These are phyloP conservation scores for Ricordea florida DNA, from an alignment of 92 coral and sea anemone species.

Conservation along the genomic window DNA sequence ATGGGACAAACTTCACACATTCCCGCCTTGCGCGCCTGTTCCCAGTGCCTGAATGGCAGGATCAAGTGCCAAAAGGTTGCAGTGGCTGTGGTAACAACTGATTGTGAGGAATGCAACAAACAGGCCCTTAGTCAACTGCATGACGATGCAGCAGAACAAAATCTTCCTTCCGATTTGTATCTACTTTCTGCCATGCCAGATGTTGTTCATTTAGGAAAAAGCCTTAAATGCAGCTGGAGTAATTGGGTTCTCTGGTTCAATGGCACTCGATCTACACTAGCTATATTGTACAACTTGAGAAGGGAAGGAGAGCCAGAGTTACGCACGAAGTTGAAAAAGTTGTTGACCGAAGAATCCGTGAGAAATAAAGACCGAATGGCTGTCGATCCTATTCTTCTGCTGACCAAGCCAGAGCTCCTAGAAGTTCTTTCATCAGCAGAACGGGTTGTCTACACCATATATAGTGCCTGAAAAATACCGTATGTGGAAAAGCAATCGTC, in stretches of 20 bases:
- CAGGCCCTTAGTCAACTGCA: constrained; percentile 20
- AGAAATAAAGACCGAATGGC: no score
- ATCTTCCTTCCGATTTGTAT: constrained; percentile 10
- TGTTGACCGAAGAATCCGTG: no score
- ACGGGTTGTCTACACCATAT: no score
- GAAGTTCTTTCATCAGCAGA: no score
- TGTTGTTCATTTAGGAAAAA: constrained; percentile 59
- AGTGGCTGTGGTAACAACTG: constrained; percentile 26
- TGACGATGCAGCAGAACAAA: constrained; percentile 8
- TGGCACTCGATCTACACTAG: constrained; percentile 31
- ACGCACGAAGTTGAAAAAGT: no score
- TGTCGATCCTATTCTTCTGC: no score
- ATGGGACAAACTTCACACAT: constrained; percentile 19
- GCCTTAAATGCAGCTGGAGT: constrained; percentile 43
- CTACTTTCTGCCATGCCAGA: constrained; percentile 52
- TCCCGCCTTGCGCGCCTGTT: constrained; percentile 32
- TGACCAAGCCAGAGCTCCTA: no score
- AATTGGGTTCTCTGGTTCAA: constrained; percentile 39
- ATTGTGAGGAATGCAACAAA: constrained; percentile 41
- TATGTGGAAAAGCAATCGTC: no score
- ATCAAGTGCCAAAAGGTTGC: constrained; percentile 22
- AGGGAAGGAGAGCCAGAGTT: no score
- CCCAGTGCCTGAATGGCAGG: constrained; percentile 29
- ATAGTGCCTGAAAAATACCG: no score
- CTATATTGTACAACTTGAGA: constrained; percentile 28